phyloP scores from a whole-genome alignment of 2,113 vertebrate species.

The Etheostoma cragini region DNA sequence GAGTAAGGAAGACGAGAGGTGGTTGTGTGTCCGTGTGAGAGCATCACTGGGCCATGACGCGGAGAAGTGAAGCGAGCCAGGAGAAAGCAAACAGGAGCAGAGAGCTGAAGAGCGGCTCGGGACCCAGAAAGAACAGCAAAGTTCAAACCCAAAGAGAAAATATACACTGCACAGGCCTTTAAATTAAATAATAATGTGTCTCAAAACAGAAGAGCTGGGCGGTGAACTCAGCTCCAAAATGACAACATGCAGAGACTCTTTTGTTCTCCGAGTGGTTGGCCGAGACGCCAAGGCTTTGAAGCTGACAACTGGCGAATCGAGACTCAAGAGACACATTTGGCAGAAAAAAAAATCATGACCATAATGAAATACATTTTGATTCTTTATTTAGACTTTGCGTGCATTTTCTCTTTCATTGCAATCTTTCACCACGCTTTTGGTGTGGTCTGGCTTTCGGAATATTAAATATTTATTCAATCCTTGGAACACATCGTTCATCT shows the following conservation, averaged over 20 bases:
- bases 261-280: conserved; percentile 58
- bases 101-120: conserved; percentile 15
- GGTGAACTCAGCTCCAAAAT: conserved; percentile 42
- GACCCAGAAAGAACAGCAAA: conserved; percentile 29
- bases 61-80: conserved; percentile 49
- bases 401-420: conserved; percentile 46
- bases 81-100: conserved; percentile 63
- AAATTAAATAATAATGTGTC: conserved; percentile 53
- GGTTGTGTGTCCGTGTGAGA: conserved; percentile 18
- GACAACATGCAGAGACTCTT: conserved; percentile 59
- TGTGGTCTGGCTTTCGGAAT: conserved; percentile 69
- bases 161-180: conserved; percentile 27
- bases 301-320: conserved; percentile 62
- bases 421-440: conserved; percentile 61
- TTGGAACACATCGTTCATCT: conserved; percentile 58
- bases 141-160: conserved; percentile 42
- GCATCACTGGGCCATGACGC: conserved; percentile 40
- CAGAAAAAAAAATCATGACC: conserved; percentile 10
- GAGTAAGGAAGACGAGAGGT: conserved; percentile 4
- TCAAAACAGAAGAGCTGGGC: conserved; percentile 56
- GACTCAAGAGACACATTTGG: conserved; percentile 51
- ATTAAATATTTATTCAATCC: conserved; percentile 81
- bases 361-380: conserved; percentile 55
- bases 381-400: conserved; percentile 60
- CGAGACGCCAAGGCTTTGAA: conserved; percentile 69